Conservation (phyloP, 1,140 invertebrate genomes). For the Reticulitermes speratus region DNA sequence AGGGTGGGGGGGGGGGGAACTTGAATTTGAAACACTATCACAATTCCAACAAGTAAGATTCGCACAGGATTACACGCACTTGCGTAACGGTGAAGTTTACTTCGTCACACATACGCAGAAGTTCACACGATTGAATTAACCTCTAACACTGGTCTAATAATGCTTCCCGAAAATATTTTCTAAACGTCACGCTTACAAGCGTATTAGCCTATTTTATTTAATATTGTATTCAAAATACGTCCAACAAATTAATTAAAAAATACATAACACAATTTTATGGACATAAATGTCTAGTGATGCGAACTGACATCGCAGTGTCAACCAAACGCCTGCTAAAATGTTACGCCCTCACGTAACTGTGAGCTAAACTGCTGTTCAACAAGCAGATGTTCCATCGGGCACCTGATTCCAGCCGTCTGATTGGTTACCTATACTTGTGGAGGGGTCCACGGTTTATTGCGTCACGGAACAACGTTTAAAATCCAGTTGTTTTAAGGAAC, state of each 20-base stretch:
- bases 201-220: too few relatives aligned
- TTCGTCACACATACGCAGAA: not conserved
- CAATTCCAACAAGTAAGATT: not conserved
- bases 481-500: not conserved
- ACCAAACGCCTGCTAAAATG: not conserved
- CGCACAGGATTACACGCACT: not conserved
- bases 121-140: not conserved
- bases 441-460: not conserved
- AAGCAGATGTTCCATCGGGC: not conserved
- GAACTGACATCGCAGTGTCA: not conserved
- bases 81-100: not conserved
- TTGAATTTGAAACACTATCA: not conserved
- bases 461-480: not conserved
- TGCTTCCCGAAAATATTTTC: not conserved
- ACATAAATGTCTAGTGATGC: not conserved
- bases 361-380: not conserved
- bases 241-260: too few relatives aligned
- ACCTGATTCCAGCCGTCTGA: not conserved
- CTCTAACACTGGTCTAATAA: not conserved
- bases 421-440: not conserved
- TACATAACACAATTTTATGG: not conserved
- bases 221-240: too few relatives aligned
- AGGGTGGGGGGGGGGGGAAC: not conserved
- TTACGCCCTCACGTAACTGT: not conserved
- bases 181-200: too few relatives aligned